Conservation (phyloP, 1,140 invertebrate species). For the Asobara japonica region DNA sequence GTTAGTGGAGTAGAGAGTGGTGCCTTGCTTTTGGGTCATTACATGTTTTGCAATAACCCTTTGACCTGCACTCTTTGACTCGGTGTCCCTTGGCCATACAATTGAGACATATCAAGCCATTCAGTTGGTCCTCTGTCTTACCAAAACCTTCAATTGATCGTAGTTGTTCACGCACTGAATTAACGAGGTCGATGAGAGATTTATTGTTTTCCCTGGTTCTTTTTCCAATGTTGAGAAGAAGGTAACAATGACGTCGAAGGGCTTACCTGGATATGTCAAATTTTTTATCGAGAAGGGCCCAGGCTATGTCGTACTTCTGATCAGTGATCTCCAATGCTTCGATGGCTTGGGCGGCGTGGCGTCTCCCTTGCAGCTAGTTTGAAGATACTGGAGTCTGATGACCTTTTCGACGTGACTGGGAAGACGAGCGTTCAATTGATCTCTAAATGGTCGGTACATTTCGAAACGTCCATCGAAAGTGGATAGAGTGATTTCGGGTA, state of each 20-base stretch:
- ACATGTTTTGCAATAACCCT: not conserved
- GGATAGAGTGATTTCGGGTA: not conserved
- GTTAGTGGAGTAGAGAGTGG: not conserved
- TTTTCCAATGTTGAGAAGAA: not conserved
- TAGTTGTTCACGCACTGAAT: not conserved
- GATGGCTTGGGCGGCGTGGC: not conserved
- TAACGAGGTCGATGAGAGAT: not conserved
- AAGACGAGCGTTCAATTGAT: not conserved
- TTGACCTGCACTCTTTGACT: not conserved
- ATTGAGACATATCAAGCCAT: not conserved
- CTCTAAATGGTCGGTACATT: not conserved
- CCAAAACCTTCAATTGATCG: not conserved
- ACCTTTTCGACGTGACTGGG: not conserved
- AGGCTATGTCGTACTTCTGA: not conserved
- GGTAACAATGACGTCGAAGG: not conserved
- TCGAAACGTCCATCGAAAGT: not conserved
- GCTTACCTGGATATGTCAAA: not conserved
- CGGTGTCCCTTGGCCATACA: not conserved
- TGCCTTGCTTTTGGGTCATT: not conserved
- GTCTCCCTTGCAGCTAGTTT: not conserved
- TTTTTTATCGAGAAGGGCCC: not conserved
- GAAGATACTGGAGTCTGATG: not conserved
- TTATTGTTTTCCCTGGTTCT: not conserved
- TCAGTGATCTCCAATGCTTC: not conserved
- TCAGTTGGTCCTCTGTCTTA: not conserved